Evolutionary conservation across 2,888 invertebrate species (phyloP), one percentile per base, ranked within the genome.

Genomic region (Synanthedon andrenaeformis): DNA sequence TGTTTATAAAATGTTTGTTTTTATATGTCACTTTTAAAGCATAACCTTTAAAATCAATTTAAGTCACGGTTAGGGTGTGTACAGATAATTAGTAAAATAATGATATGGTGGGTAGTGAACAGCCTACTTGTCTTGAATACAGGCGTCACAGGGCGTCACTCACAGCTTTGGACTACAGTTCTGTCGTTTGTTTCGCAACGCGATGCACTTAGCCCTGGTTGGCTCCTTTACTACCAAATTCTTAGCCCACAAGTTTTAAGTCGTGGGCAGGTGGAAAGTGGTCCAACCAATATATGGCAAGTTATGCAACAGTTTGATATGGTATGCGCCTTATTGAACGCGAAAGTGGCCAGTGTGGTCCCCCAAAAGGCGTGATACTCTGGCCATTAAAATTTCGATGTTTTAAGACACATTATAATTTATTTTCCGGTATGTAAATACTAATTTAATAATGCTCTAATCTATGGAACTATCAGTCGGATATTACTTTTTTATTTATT

Each of bases 251-350:
- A 66, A 69, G 62, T 62, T 56, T n/a, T 52, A 61, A 61, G 62
- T 63, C 76, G 83, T 82, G 85, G 85, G 84, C 77, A 76, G 82
- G 77, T 82, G 82, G 79, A 85, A 85, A 85, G 84, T 77, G 72
- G 77, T 74, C 72, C 76, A 68, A 62, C 61, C 64, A 64, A 69
- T 66, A 65, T 63, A 45, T 45, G 45, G 45, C 63, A 58, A 62
- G 63, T 83, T 84, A 79, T 78, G 84, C 78, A 83, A 84, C 66
- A 52, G 56, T 67, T 73, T 67, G 65, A 74, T 80, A 77, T 72
- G 76, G 79, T 62, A 61, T 71, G 74, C 70, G 72, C 78, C 79
- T 72, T 79, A 78, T 77, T 72, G 65, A 69, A 70, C 67, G 70
- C 73, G 79, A 81, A 82, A 82, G 77, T 72, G 64, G 67, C 68